Base-by-base conservation (phyloP, 1,140 invertebrate species). In the Tetramorium simillimum region DNA sequence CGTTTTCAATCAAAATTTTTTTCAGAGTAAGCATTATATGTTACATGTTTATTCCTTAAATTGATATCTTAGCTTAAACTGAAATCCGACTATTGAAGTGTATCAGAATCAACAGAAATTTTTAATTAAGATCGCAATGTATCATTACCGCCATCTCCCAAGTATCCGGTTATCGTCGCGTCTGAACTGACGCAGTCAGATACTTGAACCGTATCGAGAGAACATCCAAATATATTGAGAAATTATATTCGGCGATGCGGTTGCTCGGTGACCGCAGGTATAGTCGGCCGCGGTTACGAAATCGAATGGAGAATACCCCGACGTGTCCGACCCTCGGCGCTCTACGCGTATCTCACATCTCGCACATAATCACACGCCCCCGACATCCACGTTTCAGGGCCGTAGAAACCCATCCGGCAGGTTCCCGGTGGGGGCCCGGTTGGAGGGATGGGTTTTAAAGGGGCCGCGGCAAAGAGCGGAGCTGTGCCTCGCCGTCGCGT, bases 361-460 rank as follows among this genome's bases (percentile, higher is more conserved):
- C 69, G 49, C 58, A 40, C 43, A 69, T 53, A 12, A 86, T 67
- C 60, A 18, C 63, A 67, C 80, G 65, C 81, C 58, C 63, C 75
- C 67, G 21, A 53, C 62, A 73, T 65, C 43, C 56, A 53, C 21
- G 56, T 24, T 24, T 56, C 51, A 78, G 69, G 81, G 49, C 72
- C 86, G 72, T 78, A 78, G 81, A 43, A 87, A 90, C 80, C 65
- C 72, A 90, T 86, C 90, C 86, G 88, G 90, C 88, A 82, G 80
- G 91, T 91, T 86, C 53, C 84, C 40, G 33, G 33, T 3, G 33
- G 75, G 65, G 56, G 56, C 56, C 87, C 88, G 4, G 70, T 16
- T 10, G 60, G 90, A 77, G 88, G 86, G 85, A 89, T 85, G 86
- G 82, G 87, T 92, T 93, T 93, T 92, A 89, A 93, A 93, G 92